Conservation (phyloP, 2,113 vertebrate genomes). For the Seriola aureovittata region DNA sequence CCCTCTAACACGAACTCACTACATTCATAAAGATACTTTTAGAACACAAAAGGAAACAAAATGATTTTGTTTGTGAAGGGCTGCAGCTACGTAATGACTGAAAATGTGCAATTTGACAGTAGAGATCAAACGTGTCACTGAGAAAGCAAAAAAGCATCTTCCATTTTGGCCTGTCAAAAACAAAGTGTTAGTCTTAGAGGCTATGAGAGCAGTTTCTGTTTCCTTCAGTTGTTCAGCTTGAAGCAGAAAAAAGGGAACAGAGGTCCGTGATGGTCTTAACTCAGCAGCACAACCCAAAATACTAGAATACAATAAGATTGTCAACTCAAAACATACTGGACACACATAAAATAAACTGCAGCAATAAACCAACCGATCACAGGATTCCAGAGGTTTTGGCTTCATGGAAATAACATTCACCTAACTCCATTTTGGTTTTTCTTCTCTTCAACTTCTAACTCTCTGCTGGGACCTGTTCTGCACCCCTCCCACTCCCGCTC, state of each 20-base stretch:
- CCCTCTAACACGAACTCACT: constrained; percentile 19
- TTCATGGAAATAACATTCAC: constrained; percentile 41
- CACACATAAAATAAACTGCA: constrained; percentile 44
- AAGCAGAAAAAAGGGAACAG: not conserved
- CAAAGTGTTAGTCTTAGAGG: not conserved
- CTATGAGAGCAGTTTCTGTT: not conserved
- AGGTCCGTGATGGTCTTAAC: constrained; percentile 15
- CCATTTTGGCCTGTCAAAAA: not conserved
- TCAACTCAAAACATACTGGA: constrained; percentile 56
- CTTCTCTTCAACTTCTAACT: not conserved
- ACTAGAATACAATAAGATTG: constrained; percentile 50
- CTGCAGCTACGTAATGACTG: not conserved
- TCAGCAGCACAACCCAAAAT: constrained; percentile 25
- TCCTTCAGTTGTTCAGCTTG: not conserved
- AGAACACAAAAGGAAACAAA: constrained; percentile 5
- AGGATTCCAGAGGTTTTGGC: constrained; percentile 28
- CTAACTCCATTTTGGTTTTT: not conserved
- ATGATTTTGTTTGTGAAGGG: not conserved
- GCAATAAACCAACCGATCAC: constrained; percentile 33
- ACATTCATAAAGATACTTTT: constrained; percentile 50
- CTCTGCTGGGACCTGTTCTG: constrained; percentile 4
- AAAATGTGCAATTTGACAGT: constrained; percentile 13
- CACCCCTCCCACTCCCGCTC: no score
- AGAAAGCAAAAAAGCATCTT: constrained; percentile 1
- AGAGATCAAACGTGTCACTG: not conserved